Conservation (phyloP, 2,113 vertebrate genomes). For the Entelurus aequoreus region DNA sequence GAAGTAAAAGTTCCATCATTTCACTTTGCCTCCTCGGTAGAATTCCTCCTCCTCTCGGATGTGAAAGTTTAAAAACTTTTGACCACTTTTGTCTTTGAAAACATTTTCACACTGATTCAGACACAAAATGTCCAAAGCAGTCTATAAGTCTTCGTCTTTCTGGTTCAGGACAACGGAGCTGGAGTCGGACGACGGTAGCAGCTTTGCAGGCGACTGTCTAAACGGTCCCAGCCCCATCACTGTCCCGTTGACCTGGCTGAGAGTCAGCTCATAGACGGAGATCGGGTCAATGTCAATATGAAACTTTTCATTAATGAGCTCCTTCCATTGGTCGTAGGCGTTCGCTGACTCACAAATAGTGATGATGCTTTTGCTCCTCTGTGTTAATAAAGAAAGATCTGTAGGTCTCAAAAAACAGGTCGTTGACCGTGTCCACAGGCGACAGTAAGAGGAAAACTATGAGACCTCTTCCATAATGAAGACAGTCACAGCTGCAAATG, state of each 20-base stretch:
- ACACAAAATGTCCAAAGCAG: conserved; percentile 74
- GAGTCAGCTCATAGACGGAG: conserved; percentile 66
- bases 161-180: conserved; percentile 58
- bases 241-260: conserved; percentile 70
- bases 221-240: conserved; percentile 66
- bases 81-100: conserved; percentile 60
- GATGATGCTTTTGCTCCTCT: conserved; percentile 61
- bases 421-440: conserved; percentile 58
- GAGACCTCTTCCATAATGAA: conserved; percentile 58
- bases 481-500: conserved; percentile 63
- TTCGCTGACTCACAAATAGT: conserved; percentile 64
- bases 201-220: conserved; percentile 52
- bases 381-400: conserved; percentile 69
- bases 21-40: conserved; percentile 76
- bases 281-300: conserved; percentile 49
- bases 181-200: conserved; percentile 66
- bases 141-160: conserved; percentile 67
- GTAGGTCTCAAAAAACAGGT: conserved; percentile 74
- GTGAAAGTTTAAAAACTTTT: conserved; percentile 63
- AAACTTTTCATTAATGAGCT: conserved; percentile 57
- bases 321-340: conserved; percentile 65
- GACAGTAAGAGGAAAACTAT: conserved; percentile 76
- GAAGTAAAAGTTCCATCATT: conserved; percentile 84
- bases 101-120: conserved; percentile 75
- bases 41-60: conserved; percentile 70